Evolutionary conservation across 2,888 invertebrate species (phyloP).

Genomic region (Melanotus villosus): DNA sequence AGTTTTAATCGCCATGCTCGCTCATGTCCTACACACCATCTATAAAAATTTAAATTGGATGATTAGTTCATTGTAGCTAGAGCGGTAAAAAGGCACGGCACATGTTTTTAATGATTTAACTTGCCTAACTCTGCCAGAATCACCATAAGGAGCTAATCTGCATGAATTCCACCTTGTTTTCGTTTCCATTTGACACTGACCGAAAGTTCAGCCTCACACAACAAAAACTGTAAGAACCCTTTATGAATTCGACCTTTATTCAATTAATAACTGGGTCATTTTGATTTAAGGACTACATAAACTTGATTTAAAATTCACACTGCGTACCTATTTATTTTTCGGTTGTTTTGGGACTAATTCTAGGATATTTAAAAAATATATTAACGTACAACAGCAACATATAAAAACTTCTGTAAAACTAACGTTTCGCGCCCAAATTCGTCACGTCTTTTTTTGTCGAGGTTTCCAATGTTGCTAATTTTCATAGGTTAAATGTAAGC

Average conservation of each 20-base stretch:
- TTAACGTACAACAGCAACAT: no score
- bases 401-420: no score
- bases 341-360: not conserved
- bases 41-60: constrained; percentile 52
- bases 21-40: constrained; percentile 69
- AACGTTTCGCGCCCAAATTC: no score
- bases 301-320: constrained; percentile 49
- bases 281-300: constrained; percentile 56
- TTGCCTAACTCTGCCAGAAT: constrained; percentile 69
- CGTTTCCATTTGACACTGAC: constrained; percentile 56
- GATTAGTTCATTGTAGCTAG: no score
- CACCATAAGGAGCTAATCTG: constrained; percentile 67
- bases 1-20: constrained; percentile 66
- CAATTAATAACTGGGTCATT: constrained; percentile 60
- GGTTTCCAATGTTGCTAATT: no score
- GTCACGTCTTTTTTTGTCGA: no score
- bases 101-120: not conserved
- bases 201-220: constrained; percentile 47
- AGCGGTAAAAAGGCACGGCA: constrained; percentile 1
- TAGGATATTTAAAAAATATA: not conserved
- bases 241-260: constrained; percentile 61
- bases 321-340: not conserved
- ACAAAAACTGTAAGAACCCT: constrained; percentile 50
- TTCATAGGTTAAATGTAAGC: no score
- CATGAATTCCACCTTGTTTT: constrained; percentile 65